These are phyloP conservation scores for Drosophila hamatofila DNA, from an alignment of 2,888 invertebrate genomes.

Conservation along the genomic window DNA sequence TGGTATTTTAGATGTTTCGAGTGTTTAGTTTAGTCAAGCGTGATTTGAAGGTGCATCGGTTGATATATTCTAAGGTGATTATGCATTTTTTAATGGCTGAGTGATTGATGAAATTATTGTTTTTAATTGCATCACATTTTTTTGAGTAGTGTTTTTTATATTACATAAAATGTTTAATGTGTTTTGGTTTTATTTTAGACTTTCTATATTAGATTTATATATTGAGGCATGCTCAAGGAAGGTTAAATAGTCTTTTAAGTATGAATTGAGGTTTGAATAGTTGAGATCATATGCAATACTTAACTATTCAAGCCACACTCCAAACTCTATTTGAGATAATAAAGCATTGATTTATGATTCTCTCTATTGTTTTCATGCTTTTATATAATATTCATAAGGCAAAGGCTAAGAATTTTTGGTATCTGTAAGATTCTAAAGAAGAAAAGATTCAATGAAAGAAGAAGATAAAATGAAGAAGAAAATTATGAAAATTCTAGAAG, in stretches of 20 bases:
- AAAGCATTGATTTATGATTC: too few species aligned
- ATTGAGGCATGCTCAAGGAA: not conserved
- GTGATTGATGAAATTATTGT: not conserved
- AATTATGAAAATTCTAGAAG: too few species aligned
- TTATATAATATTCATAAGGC: not conserved
- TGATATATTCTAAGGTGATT: not conserved
- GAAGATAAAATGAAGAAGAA: too few species aligned
- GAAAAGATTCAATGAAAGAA: too few species aligned
- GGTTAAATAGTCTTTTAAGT: too few species aligned
- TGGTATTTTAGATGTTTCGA: conserved; percentile 7
- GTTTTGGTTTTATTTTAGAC: not conserved
- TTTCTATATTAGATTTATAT: not conserved
- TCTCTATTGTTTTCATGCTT: too few species aligned
- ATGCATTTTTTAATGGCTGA: not conserved
- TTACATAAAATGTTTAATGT: not conserved
- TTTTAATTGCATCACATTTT: not conserved
- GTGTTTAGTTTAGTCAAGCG: not conserved
- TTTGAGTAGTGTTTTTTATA: not conserved
- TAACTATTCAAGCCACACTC: not conserved
- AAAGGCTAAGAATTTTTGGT: not conserved
- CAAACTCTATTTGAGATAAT: too few species aligned
- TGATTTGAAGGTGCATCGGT: not conserved
- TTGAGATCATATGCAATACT: not conserved
- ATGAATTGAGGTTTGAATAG: too few species aligned
- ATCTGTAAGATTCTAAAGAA: not conserved